These are phyloP conservation scores for Drosophila santomea DNA, from an alignment of 1,140 invertebrate species.

Conservation along the genomic window DNA sequence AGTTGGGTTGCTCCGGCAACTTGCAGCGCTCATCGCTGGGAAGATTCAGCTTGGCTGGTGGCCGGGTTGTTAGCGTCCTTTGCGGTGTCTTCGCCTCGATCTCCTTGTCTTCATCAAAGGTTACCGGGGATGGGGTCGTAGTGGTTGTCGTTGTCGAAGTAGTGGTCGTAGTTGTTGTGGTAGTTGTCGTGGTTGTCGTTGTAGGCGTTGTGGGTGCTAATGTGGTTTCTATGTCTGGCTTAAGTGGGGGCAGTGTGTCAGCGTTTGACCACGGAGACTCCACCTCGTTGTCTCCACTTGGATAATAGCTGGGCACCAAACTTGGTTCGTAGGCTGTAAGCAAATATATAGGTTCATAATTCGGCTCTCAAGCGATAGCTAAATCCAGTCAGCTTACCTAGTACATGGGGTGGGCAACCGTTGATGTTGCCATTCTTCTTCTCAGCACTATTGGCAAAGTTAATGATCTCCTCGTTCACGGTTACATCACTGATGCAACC, in stretches of 20 bases:
- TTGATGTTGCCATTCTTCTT: slow-evolving; percentile 88
- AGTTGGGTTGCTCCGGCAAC: slow-evolving; percentile 84
- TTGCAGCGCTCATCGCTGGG: slow-evolving; percentile 85
- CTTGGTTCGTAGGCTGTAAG: slow-evolving; percentile 64
- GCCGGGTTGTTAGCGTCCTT: slow-evolving; percentile 40
- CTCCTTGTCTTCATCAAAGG: slow-evolving; percentile 10
- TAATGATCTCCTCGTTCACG: slow-evolving; percentile 92
- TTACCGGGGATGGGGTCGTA: slow-evolving; percentile 30
- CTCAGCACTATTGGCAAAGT: slow-evolving; percentile 91
- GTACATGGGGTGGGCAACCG: slow-evolving; percentile 86
- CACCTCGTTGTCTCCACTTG: slow-evolving; percentile 63
- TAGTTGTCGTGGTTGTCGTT: slow-evolving; percentile 21
- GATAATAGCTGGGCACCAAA: slow-evolving; percentile 63
- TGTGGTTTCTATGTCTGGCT: slow-evolving; percentile 21
- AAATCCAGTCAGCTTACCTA: slow-evolving; percentile 51
- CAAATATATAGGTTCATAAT: neutral
- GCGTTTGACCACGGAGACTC: slow-evolving; percentile 11
- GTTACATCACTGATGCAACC: slow-evolving; percentile 96
- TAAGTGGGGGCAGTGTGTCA: slow-evolving; percentile 20
- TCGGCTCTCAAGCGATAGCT: no score
- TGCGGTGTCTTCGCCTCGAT: slow-evolving; percentile 23
- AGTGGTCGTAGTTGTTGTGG: slow-evolving; percentile 12
- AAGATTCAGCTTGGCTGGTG: slow-evolving; percentile 55
- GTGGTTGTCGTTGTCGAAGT: slow-evolving; percentile 49
- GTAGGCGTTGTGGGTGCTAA: slow-evolving; percentile 30